phyloP scores from a whole-genome alignment of 2,888 invertebrate species.

The Dendrolimus houi region DNA sequence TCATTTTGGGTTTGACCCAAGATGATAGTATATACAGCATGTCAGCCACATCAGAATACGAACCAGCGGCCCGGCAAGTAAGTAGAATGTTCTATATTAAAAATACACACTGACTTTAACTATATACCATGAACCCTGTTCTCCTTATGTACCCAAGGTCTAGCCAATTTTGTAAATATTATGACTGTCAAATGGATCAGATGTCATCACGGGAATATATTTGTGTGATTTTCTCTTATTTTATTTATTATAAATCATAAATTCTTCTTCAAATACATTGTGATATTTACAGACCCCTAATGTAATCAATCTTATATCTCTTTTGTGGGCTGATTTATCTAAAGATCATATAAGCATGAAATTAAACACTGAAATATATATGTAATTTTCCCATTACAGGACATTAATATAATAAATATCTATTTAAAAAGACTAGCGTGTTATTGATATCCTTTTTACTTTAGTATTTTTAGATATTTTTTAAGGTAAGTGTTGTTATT shows the following conservation, averaged over 20 bases:
- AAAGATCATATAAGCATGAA: too few relatives aligned
- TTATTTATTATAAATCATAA: neutral
- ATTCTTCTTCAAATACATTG: too few relatives aligned
- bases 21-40: conserved; percentile 73
- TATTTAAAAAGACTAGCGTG: conserved; percentile 5
- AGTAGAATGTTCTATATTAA: conserved; percentile 31
- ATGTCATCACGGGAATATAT: neutral
- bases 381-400: neutral
- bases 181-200: neutral
- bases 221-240: conserved; percentile 2
- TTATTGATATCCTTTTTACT: neutral
- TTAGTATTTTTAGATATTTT: neutral
- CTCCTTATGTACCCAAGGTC: neutral
- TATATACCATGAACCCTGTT: neutral
- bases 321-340: too few relatives aligned
- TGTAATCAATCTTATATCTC: too few relatives aligned
- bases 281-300: too few relatives aligned
- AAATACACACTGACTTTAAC: neutral
- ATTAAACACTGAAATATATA: neutral
- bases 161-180: conserved; percentile 13
- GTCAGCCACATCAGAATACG: conserved; percentile 72
- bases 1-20: conserved; percentile 74
- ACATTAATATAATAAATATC: conserved; percentile 17
- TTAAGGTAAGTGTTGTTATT: neutral
- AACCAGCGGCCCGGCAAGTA: conserved; percentile 72